phyloP scores from a whole-genome alignment of 2,797 vertebrate species.

The Loris lydekkerianus region DNA sequence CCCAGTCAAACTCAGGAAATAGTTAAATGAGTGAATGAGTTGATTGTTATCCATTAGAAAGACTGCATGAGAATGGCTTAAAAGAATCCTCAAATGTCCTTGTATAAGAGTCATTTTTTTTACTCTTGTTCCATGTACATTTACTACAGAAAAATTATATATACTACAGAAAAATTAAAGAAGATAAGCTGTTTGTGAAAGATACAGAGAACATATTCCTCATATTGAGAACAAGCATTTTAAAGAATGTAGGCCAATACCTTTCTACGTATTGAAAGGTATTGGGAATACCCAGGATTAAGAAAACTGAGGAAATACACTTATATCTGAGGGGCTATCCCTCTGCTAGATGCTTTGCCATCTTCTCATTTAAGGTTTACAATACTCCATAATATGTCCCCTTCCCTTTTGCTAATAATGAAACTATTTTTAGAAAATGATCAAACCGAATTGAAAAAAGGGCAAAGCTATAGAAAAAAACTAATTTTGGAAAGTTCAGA shows the following conservation, averaged over 20 bases:
- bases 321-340: background rate
- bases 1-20: background rate
- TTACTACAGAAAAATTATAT: background rate
- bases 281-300: background rate
- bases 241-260: background rate
- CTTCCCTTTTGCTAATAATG: background rate
- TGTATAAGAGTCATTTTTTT: background rate
- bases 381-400: background rate
- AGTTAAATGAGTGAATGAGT: background rate
- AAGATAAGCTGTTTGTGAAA: background rate
- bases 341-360: background rate
- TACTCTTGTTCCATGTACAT: background rate
- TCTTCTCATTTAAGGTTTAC: background rate
- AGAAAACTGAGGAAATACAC: background rate
- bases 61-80: slow-evolving; percentile 13
- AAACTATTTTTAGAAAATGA: background rate
- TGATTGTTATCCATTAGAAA: slow-evolving; percentile 11
- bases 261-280: background rate
- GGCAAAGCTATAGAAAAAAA: background rate
- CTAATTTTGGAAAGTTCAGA: background rate
- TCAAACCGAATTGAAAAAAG: background rate
- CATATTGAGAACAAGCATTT: background rate
- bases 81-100: background rate
- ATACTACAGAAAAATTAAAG: background rate
- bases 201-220: background rate